phyloP scores from a whole-genome alignment of 2,797 vertebrate species.

The Oryzias sinensis region DNA sequence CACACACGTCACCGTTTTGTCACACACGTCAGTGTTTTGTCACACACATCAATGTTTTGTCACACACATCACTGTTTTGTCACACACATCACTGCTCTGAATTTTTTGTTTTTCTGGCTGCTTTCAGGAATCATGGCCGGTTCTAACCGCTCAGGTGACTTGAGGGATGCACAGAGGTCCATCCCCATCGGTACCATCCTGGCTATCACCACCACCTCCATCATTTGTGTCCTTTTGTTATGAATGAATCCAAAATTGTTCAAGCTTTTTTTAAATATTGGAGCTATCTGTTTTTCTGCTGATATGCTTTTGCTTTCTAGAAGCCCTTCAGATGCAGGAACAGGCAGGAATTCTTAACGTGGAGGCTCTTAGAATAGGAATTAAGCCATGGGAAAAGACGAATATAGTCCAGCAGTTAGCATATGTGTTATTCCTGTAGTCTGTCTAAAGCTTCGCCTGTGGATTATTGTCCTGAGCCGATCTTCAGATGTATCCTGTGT shows the following conservation, averaged over 20 bases:
- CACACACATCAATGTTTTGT: not conserved
- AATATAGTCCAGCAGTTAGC: not conserved
- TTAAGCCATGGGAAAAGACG: not conserved
- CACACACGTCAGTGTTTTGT: not conserved
- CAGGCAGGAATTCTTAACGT: constrained; percentile 1
- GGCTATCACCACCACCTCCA: constrained; percentile 90
- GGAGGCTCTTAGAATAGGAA: not conserved
- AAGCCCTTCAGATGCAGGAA: not conserved
- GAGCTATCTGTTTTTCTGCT: not conserved
- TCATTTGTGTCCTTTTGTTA: constrained; percentile 88
- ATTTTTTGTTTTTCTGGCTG: not conserved
- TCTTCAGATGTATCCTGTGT: constrained; percentile 85
- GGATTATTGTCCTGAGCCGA: constrained; percentile 66
- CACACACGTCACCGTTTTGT: not conserved
- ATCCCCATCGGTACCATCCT: constrained; percentile 94
- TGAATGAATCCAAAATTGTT: not conserved
- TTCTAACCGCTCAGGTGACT: constrained; percentile 93
- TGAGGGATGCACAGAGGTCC: constrained; percentile 92
- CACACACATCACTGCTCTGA: not conserved
- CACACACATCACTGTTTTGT: not conserved
- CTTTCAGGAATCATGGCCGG: constrained; percentile 93
- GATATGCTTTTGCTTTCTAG: not conserved
- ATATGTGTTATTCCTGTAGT: not conserved
- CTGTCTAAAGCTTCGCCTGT: constrained; percentile 1
- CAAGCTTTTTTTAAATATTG: not conserved